phyloP scores from a whole-genome alignment of 2,888 invertebrate genomes.

The Lasioglossum calceatum region DNA sequence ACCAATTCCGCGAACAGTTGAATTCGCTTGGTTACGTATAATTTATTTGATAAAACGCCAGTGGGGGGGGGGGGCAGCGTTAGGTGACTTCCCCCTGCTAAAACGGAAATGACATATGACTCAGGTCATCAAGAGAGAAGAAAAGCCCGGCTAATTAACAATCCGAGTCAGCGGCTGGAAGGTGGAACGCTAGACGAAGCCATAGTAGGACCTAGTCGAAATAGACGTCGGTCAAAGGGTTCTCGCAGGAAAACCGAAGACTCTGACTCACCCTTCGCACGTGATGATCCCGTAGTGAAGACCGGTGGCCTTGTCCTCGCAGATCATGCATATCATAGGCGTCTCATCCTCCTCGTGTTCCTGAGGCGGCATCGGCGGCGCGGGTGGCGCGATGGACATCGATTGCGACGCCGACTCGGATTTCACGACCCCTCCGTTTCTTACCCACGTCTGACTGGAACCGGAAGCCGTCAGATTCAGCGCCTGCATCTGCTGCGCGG shows the following conservation, averaged over 20 bases:
- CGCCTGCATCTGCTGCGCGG: constrained; percentile 92
- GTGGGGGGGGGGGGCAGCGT: not conserved
- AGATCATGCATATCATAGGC: constrained; percentile 99
- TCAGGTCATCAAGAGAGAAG: not conserved
- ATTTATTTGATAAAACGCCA: not conserved
- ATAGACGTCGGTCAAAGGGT: not conserved
- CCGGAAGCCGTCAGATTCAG: constrained; percentile 88
- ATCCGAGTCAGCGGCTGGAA: not conserved
- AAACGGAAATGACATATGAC: not conserved
- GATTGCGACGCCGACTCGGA: constrained; percentile 79
- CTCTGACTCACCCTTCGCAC: constrained; percentile 93
- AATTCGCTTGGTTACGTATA: no score
- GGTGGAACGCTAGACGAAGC: not conserved
- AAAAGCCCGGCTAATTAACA: not conserved
- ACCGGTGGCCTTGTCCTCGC: constrained; percentile 98
- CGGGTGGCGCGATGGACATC: constrained; percentile 81
- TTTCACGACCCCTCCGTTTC: constrained; percentile 81
- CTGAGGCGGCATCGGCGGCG: constrained; percentile 84
- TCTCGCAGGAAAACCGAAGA: not conserved
- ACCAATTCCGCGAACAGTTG: no score
- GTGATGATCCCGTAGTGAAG: constrained; percentile 99
- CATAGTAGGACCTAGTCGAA: not conserved
- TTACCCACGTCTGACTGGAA: constrained; percentile 81
- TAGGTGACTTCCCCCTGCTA: not conserved
- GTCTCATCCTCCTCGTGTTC: constrained; percentile 93